Conservation (phyloP, 2,888 invertebrate genomes). For the Anthrax anthrax region DNA sequence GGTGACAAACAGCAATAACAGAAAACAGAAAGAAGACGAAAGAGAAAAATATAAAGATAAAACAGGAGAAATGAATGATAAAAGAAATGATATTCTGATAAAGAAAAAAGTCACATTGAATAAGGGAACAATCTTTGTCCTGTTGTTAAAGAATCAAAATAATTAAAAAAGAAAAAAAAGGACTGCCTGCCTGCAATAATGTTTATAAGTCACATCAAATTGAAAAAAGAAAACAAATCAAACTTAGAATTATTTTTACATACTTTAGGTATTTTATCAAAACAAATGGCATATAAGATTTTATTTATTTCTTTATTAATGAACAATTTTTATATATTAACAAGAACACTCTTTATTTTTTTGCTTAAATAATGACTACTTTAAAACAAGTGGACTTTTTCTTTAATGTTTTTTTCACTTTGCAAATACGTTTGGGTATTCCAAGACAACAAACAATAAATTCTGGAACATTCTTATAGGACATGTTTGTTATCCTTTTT, state of each 20-base stretch:
- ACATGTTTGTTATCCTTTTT: too few species aligned
- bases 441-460: too few species aligned
- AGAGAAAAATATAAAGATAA: too few species aligned
- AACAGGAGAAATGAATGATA: neutral
- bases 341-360: slow-evolving; percentile 1
- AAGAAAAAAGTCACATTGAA: neutral
- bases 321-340: slow-evolving; percentile 5
- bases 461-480: too few species aligned
- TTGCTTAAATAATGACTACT: neutral
- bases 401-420: too few species aligned
- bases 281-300: neutral
- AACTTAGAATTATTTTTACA: neutral
- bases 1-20: neutral
- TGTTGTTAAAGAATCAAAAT: slow-evolving; percentile 1
- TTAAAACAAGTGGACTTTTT: too few species aligned
- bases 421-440: too few species aligned
- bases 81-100: neutral
- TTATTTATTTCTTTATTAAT: slow-evolving; percentile 2
- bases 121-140: neutral
- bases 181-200: slow-evolving; percentile 26
- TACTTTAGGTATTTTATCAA: neutral
- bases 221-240: neutral
- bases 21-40: neutral
- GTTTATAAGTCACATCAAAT: neutral
- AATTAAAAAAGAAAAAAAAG: slow-evolving; percentile 12